Base-by-base conservation (phyloP, 2,888 invertebrate species). In the Tupiocoris notatus region DNA sequence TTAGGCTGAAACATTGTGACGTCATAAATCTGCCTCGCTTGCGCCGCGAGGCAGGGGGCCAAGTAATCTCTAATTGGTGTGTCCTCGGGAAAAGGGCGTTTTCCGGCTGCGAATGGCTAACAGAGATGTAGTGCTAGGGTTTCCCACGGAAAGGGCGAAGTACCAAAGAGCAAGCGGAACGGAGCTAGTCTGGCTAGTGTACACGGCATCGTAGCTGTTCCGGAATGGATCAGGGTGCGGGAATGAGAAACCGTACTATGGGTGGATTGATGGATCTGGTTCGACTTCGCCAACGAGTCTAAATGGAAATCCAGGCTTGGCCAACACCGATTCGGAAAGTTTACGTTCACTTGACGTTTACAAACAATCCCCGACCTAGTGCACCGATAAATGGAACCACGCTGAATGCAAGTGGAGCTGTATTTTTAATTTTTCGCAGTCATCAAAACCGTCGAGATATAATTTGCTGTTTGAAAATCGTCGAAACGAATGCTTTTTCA, bases 1-100 rank as follows among this genome's bases (percentile, higher is more conserved):
- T 76, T 76, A 76, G 76, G 67, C 76, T 76, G 76, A 76, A 76
- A 76, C 76, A 76, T 67, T 76, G 76, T 76, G 76, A 76, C 76
- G 76, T 76, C 76, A 76, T 76, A 76, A 76, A 76, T 76, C 76
- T 61, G 63, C 73, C 73, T 39, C n/a, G 57, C 56, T 20, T 12
- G 39, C 39, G 39, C 39, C 39, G 58, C 62, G 54, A 39, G 76
- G 76, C 76, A 76, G 62, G 68, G 68, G 76, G 76, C 76, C 76
- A 76, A 76, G 76, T 76, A 76, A 76, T 76, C 76, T 76, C 76
- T 76, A 76, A 76, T 76, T 76, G 76, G 76, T 76, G 24, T 76
- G 76, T 76, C 68, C 62, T 25, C 22, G 65, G 57, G 22, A 58
- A 24, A 65, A 56, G 24, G 64, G 61, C 25, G n/a, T n/a, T 18